A percentile compares a stretch with the other conserved stretches of the same genome.
Conservation (phyloP, 2,888 invertebrate genomes). For the Lysandra bellargus region DNA sequence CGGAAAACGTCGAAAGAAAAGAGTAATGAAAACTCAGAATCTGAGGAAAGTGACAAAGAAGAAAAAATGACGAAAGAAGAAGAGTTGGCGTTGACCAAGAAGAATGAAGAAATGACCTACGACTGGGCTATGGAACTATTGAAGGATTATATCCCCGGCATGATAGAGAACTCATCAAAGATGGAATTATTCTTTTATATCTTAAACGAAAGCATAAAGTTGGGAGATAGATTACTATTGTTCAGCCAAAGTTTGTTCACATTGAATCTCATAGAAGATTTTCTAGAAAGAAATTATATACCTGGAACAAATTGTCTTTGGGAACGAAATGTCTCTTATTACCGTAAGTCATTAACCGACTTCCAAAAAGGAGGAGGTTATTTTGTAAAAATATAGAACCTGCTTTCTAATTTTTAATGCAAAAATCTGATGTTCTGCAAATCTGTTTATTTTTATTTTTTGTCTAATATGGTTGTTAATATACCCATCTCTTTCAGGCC, state of each 20-base stretch:
- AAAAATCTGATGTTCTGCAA: background rate
- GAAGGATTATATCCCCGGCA: slow-evolving; percentile 92
- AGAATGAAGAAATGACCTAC: slow-evolving; percentile 91
- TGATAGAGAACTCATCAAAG: slow-evolving; percentile 95
- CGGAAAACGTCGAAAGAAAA: slow-evolving; percentile 74
- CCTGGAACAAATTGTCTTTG: slow-evolving; percentile 87
- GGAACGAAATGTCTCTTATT: slow-evolving; percentile 93
- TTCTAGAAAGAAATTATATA: slow-evolving; percentile 87
- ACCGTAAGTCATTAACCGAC: slow-evolving; percentile 83
- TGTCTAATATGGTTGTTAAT: background rate
- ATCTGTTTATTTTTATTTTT: background rate
- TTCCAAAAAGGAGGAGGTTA: no score
- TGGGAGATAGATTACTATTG: slow-evolving; percentile 94
- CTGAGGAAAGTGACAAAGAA: slow-evolving; percentile 79
- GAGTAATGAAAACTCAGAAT: slow-evolving; percentile 77
- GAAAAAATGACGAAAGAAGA: slow-evolving; percentile 82
- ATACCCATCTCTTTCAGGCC: slow-evolving; percentile 72
- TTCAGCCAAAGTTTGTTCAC: slow-evolving; percentile 98
- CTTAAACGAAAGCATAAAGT: slow-evolving; percentile 90
- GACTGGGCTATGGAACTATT: slow-evolving; percentile 93
- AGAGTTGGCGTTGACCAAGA: slow-evolving; percentile 79
- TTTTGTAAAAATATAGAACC: background rate
- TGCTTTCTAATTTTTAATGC: background rate
- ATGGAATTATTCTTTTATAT: slow-evolving; percentile 96
- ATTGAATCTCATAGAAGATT: slow-evolving; percentile 96